phyloP scores from a whole-genome alignment of 2,797 vertebrate species.

The Pangasius krempfi region DNA sequence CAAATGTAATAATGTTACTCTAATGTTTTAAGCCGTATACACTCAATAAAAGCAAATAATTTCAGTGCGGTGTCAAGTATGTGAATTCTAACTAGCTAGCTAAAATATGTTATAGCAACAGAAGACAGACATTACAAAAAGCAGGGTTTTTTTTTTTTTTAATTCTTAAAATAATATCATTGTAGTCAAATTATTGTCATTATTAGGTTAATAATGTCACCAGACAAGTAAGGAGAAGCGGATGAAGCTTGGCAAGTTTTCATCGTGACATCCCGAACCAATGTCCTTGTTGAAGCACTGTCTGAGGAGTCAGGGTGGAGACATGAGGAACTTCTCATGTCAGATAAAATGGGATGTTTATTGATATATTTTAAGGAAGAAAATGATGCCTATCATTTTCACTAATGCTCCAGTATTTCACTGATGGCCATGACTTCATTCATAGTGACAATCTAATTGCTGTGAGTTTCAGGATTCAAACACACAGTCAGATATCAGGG shows the following conservation, averaged over 20 bases:
- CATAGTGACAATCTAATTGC: neutral
- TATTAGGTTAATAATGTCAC: neutral
- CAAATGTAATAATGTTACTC: neutral
- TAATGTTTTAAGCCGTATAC: neutral
- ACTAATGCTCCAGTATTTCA: neutral
- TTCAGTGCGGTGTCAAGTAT: neutral
- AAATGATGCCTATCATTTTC: slow-evolving; percentile 23
- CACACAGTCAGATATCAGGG: neutral
- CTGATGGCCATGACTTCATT: neutral
- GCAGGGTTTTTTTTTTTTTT: neutral
- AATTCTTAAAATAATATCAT: neutral
- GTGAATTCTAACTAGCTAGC: neutral
- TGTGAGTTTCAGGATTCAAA: slow-evolving; percentile 1
- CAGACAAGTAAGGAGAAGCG: neutral
- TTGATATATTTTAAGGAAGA: neutral
- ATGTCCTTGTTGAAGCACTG: neutral
- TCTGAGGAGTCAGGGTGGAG: neutral
- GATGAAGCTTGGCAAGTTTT: neutral
- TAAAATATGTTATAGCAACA: neutral
- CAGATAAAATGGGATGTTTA: slow-evolving; percentile 8
- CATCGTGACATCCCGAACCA: slow-evolving; percentile 7
- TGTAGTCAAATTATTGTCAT: neutral
- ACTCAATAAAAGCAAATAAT: neutral
- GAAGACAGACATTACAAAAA: neutral
- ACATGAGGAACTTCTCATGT: slow-evolving; percentile 12